Base-by-base conservation (phyloP, 2,113 vertebrate species). In the Fregata magnificens region DNA sequence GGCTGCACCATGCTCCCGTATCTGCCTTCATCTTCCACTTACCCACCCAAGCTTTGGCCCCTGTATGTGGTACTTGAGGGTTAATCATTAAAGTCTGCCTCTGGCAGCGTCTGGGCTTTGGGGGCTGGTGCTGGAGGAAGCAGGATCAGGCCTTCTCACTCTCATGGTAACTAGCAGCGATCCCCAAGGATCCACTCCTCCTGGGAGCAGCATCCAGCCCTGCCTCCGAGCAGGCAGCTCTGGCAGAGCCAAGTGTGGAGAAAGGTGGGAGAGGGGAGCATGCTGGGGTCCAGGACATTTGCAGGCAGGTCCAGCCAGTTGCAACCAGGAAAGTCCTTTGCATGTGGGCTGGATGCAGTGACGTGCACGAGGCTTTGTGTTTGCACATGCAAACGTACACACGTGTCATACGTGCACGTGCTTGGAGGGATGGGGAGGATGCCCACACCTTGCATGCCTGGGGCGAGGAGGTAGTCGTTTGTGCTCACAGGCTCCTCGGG, bases 361-460 rank as follows among this genome's bases (percentile, higher is more conserved):
- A 4, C 2, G 0, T 28, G 52, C 77, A 25, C 45, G 42, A 38
- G 9, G 50, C 20, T 70, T 45, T 49, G 53, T 40, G 26, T 50
- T 50, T 42, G 45, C 65, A 2, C 2, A 1, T 56, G 49, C 5
- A 2, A 5, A 74, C 0, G 3, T 45, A 24, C 63, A 14, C 0
- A 0, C 5, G 1, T 62, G 53, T 19, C 25, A 5, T 38, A 32
- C 5, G 0, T 29, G 28, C 36, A 29, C 1, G 0, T 38, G 45
- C 34, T 45, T 0, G 2, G 86, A 59, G 44, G 61, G 24, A 25
- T 8, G 24, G 44, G 85, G 45, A 67, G 10, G 32, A 26, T 85
- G 85, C 82, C 61, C 36, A 8, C 20, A 6, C 42, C 32, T 80
- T 14, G 1, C 73, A 36, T 0, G 3, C 6, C 49, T 1, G 1